Conservation (phyloP, 2,113 vertebrate genomes). For the Podiceps cristatus region DNA sequence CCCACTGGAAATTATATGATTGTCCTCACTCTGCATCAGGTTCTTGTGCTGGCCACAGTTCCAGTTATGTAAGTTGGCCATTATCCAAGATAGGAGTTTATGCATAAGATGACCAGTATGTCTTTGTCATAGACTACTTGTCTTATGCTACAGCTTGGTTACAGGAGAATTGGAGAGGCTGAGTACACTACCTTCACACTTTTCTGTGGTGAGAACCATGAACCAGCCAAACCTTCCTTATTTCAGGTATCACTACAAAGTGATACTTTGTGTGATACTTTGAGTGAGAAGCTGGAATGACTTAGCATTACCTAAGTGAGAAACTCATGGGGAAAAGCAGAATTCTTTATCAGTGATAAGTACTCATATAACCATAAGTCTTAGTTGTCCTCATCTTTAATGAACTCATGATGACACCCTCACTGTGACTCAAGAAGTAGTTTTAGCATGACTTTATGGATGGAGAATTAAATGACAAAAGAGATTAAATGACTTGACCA, state of each 20-base stretch:
- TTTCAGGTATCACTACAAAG: background rate
- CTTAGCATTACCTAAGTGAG: background rate
- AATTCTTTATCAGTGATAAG: background rate
- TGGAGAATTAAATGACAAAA: background rate
- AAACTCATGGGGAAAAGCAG: background rate
- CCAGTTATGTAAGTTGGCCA: fast-evolving
- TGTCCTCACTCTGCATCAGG: background rate
- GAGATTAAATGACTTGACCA: background rate
- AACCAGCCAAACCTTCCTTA: background rate
- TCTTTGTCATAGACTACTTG: background rate
- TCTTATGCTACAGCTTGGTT: background rate
- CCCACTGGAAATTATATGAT: background rate
- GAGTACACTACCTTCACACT: background rate
- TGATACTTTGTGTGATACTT: no score
- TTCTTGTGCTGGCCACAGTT: background rate
- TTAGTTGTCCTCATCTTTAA: background rate
- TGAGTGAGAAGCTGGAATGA: background rate
- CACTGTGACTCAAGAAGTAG: background rate
- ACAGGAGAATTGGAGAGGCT: background rate
- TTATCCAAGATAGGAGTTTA: background rate
- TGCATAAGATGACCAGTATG: background rate
- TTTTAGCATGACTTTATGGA: background rate
- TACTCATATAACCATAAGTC: background rate
- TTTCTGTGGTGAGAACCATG: background rate
- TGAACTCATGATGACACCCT: background rate